Base-by-base conservation (phyloP, 2,888 invertebrate species). In the Listrodromus nycthemerus region DNA sequence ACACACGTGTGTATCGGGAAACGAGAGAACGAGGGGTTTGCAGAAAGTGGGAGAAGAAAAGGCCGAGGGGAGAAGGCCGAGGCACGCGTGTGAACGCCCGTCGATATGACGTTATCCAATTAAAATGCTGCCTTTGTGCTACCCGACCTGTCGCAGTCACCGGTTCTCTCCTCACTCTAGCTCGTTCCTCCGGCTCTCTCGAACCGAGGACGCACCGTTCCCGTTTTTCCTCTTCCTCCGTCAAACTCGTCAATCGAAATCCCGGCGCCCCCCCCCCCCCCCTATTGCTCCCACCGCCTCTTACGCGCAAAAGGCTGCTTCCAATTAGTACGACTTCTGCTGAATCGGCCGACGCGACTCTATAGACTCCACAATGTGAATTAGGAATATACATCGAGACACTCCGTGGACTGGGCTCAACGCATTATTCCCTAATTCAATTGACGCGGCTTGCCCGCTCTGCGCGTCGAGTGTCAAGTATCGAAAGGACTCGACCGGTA, bases 101-200 rank as follows among this genome's bases (percentile, higher is more conserved):
- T 90, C 90, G 91, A 91, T 90, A 90, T 91, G 90, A 91, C 90
- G 91, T 90, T 92, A 92, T 92, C 92, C 92, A 92, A 92, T 92
- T 92, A 92, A 92, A 92, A 92, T 91, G 88, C 84, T 87, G 86
- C 87, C 88, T 88, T 88, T 88, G 88, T 88, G 85, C 80, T 82
- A 87, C 80, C 80, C 83, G 83, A 86, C 82, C 87, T 82, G 85
- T 86, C 84, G 86, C 85, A 85, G 80, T 80, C 79, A 84, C 82
- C 77, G 81, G 74, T 21, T 55, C 65, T 79, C 45, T 52, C 71
- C 37, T 24, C 41, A 27, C 70, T 48, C 66, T 45, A 79, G 50
- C 75, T 71, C 75, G 65, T 79, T 67, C 61, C 19, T 33, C 21
- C 30, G 10, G n/a, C 61, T 19, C 37, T 45, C 37, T 71, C 63